Evolutionary conservation across 2,797 vertebrate species (phyloP).

Genomic region (Hemibagrus guttatus): DNA sequence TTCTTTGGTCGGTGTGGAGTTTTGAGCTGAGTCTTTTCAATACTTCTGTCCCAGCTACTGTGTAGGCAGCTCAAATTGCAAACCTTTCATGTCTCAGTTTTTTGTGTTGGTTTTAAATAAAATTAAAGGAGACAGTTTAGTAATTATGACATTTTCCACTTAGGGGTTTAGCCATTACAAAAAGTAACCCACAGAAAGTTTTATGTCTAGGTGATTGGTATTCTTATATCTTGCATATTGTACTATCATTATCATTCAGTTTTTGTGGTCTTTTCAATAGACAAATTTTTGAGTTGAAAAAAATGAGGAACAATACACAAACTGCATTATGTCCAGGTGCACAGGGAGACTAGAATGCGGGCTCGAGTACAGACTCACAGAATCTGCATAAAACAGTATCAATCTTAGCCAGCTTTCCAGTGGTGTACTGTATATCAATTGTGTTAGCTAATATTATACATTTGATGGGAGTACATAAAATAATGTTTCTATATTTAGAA

Average conservation of each 20-base stretch:
- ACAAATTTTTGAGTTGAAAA: neutral
- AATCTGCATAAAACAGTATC: neutral
- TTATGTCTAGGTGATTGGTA: neutral
- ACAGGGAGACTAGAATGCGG: constrained; percentile 6
- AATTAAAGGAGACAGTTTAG: neutral
- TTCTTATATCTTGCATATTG: neutral
- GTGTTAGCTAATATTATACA: neutral
- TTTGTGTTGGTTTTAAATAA: neutral
- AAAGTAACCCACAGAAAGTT: neutral
- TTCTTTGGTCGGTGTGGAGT: constrained; percentile 52
- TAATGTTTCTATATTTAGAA: neutral
- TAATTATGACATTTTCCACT: neutral
- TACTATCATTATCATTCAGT: constrained; percentile 19
- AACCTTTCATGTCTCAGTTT: neutral
- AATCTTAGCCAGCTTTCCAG: neutral
- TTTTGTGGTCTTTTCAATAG: constrained; percentile 13
- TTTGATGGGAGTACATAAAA: neutral
- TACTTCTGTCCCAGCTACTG: constrained; percentile 8
- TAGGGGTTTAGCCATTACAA: neutral
- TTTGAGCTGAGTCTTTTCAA: constrained; percentile 5
- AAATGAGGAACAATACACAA: neutral
- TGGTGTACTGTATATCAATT: neutral
- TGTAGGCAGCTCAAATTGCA: neutral
- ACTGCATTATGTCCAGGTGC: constrained; percentile 26
- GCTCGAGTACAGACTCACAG: constrained; percentile 4